Conservation (phyloP, 2,888 invertebrate species). For the Crioceris asparagi region DNA sequence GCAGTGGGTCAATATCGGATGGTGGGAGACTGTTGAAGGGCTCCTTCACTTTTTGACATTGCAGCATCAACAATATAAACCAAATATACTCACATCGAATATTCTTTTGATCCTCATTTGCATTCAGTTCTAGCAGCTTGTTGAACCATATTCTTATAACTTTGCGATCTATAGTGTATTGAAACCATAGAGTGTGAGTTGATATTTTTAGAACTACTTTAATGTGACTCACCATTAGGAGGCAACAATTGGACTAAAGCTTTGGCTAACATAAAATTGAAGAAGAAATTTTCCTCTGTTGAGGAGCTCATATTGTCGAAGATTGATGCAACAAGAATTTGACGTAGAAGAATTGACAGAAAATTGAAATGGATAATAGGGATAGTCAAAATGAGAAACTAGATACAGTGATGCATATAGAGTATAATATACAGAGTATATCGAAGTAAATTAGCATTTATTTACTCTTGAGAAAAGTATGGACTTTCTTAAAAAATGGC, state of each 20-base stretch:
- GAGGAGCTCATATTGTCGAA: conserved; percentile 10
- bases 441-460: no score
- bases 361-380: no score
- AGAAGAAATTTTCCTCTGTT: conserved; percentile 34
- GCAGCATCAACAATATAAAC: conserved; percentile 38
- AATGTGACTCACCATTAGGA: conserved; percentile 27
- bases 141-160: conserved; percentile 35
- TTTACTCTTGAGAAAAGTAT: no score
- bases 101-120: conserved; percentile 25
- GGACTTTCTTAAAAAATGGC: no score
- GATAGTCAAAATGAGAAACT: no score
- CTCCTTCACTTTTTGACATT: conserved; percentile 34
- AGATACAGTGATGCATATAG: no score
- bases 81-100: conserved; percentile 39
- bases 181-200: no score
- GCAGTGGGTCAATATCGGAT: conserved; percentile 29
- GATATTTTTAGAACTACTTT: conserved; percentile 24
- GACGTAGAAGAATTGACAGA: no score
- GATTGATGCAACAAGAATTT: no score
- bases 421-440: no score
- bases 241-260: conserved; percentile 37
- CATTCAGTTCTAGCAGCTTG: conserved; percentile 31
- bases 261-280: conserved; percentile 38
- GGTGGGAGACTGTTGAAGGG: conserved; percentile 35
- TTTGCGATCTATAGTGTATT: conserved; percentile 20